Evolutionary conservation across 2,888 invertebrate genomes (phyloP).

Genomic region (Athrips mouffetella): DNA sequence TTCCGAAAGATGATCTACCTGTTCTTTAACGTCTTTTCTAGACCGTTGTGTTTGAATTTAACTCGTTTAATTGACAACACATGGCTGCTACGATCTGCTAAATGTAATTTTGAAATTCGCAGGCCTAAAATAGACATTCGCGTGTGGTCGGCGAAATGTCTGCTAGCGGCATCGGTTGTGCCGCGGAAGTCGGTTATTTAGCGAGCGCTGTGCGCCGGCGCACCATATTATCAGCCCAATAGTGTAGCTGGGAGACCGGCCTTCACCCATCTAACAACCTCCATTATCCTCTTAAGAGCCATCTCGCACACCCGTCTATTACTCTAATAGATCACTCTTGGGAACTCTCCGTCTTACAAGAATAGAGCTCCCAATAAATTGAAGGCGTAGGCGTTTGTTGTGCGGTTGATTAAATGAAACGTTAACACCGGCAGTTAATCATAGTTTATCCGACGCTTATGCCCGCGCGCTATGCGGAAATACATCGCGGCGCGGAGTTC

Average conservation of each 20-base stretch:
- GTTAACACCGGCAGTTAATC: conserved; percentile 42
- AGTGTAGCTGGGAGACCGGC: conserved; percentile 33
- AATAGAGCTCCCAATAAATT: conserved; percentile 7
- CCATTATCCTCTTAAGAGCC: conserved; percentile 46
- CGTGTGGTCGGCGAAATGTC: conserved; percentile 46
- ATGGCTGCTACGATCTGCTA: not conserved
- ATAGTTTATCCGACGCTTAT: conserved; percentile 32
- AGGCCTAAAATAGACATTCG: conserved; percentile 31
- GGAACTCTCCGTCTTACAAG: not conserved
- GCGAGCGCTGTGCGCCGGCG: conserved; percentile 30
- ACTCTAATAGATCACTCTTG: conserved; percentile 20
- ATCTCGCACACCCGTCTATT: conserved; percentile 28
- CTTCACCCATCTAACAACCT: conserved; percentile 42
- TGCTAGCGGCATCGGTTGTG: conserved; percentile 28
- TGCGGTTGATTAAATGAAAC: conserved; percentile 16
- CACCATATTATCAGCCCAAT: conserved; percentile 13
- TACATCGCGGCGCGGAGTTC: conserved; percentile 27
- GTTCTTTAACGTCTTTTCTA: too few species aligned
- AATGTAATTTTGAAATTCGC: conserved; percentile 3
- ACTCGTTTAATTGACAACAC: not conserved
- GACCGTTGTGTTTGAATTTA: too few species aligned
- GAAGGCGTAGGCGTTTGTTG: not conserved
- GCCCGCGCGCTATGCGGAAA: conserved; percentile 46
- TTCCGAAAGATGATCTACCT: too few species aligned
- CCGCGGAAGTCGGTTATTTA: conserved; percentile 61